phyloP scores from a whole-genome alignment of 2,113 vertebrate genomes.

The Prunella fulvescens region DNA sequence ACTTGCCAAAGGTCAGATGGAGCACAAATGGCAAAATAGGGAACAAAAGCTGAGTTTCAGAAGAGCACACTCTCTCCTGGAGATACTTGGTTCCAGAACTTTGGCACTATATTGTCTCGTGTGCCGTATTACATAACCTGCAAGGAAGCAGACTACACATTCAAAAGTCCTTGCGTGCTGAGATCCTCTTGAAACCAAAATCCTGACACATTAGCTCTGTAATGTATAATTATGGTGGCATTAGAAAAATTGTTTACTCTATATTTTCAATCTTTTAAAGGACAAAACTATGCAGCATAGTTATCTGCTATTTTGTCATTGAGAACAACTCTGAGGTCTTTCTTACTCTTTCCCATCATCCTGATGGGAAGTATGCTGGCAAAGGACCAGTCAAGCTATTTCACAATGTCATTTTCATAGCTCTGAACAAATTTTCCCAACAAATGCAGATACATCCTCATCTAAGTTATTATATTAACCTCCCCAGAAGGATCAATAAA shows the following conservation, averaged over 20 bases:
- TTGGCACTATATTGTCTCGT: background rate
- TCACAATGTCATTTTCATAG: constrained; percentile 39
- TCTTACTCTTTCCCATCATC: background rate
- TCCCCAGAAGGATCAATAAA: constrained; percentile 35
- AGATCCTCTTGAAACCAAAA: background rate
- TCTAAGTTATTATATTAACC: constrained; percentile 45
- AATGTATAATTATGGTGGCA: background rate
- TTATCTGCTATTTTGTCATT: background rate
- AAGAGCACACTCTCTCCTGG: background rate
- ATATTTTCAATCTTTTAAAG: background rate
- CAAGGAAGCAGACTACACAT: background rate
- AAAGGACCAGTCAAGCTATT: constrained; percentile 40
- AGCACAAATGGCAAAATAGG: background rate
- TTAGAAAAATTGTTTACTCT: background rate
- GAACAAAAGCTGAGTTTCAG: background rate
- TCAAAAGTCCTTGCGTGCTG: background rate
- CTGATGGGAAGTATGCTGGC: constrained; percentile 41
- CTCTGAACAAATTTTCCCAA: constrained; percentile 28
- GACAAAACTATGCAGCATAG: background rate
- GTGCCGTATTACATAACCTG: background rate
- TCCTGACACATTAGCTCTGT: background rate
- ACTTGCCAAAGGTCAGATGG: background rate
- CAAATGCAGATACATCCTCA: background rate
- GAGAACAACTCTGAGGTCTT: background rate
- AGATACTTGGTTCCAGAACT: background rate